Conservation (phyloP, 2,113 vertebrate species). For the Lepus americanus region DNA sequence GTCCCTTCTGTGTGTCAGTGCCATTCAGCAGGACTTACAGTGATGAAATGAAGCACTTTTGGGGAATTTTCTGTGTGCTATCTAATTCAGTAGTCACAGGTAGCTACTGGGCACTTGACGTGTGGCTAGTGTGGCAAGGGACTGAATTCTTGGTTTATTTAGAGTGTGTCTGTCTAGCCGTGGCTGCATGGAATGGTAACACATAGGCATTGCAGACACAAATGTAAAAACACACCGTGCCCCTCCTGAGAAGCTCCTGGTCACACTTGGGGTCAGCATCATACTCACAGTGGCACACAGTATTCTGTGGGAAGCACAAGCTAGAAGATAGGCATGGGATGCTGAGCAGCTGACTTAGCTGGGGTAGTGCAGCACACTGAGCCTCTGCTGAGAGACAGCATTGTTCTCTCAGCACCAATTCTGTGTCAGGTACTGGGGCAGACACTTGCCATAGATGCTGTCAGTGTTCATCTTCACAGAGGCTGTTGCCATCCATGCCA, state of each 20-base stretch:
- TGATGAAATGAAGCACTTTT: not conserved
- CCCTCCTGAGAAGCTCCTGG: not conserved
- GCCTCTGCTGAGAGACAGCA: not conserved
- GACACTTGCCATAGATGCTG: not conserved
- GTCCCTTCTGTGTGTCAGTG: rapidly evolving
- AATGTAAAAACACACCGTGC: rapidly evolving
- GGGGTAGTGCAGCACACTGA: rapidly evolving
- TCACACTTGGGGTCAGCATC: not conserved
- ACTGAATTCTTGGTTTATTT: not conserved
- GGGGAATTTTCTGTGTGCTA: not conserved
- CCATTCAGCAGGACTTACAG: not conserved
- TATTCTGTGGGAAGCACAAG: rapidly evolving
- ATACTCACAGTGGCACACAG: rapidly evolving
- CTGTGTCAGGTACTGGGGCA: not conserved
- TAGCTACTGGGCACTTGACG: not conserved
- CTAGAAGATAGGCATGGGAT: rapidly evolving
- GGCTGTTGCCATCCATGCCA: not conserved
- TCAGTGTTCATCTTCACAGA: not conserved
- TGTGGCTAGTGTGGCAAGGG: not conserved
- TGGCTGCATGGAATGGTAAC: not conserved
- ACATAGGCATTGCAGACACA: not conserved
- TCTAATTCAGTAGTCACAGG: not conserved
- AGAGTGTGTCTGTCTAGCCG: not conserved
- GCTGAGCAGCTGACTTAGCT: not conserved
- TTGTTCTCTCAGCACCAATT: not conserved